A percentile compares a stretch with the other conserved stretches of the same genome.
Evolutionary conservation across 2,113 vertebrate genomes (phyloP).

Genomic region (Diadophis punctatus): DNA sequence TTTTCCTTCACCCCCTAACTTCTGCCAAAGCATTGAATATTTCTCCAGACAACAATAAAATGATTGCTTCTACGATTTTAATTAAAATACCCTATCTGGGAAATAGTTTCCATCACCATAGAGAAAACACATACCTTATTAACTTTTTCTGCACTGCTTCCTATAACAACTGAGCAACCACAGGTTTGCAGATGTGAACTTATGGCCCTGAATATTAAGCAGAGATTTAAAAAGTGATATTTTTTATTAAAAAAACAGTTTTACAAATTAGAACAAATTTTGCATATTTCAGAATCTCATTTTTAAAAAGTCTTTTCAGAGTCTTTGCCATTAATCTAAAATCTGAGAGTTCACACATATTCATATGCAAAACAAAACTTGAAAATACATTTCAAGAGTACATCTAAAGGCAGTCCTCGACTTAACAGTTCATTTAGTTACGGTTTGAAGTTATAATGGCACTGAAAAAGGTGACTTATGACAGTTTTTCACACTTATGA

Average conservation of each 20-base stretch:
- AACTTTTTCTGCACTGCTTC: constrained; percentile 95
- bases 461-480: background rate
- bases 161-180: constrained; percentile 94
- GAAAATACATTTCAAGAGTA: background rate
- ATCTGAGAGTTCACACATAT: no score
- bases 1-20: background rate
- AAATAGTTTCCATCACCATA: background rate
- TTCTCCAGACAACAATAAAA: background rate
- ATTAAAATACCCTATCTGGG: background rate
- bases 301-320: background rate
- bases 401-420: background rate
- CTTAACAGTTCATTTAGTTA: background rate
- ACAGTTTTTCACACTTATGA: background rate
- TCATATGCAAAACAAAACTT: background rate
- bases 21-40: background rate
- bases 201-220: constrained; percentile 80
- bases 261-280: constrained; percentile 21
- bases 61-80: background rate
- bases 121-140: constrained; percentile 83
- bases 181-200: constrained; percentile 97
- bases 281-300: background rate
- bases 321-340: background rate
- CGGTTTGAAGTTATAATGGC: background rate
- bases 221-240: background rate
- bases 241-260: background rate